These are phyloP conservation scores for Parauchenoglanis ngamensis DNA, from an alignment of 2,797 vertebrate species.

Conservation along the genomic window DNA sequence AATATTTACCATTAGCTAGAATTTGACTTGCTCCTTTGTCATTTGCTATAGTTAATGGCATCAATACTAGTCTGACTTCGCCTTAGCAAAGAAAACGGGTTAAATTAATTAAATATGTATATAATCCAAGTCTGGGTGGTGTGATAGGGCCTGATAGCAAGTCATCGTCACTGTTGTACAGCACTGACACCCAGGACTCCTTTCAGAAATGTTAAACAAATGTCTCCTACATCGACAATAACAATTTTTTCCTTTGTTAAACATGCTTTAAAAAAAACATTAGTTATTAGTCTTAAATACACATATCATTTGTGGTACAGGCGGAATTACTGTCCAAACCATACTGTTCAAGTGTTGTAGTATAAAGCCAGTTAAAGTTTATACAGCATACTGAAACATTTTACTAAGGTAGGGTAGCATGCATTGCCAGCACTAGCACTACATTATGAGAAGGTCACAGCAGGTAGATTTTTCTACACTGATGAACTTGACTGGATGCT, in stretches of 20 bases:
- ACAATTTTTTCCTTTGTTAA: not conserved
- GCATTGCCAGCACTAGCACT: no score
- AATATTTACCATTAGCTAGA: not conserved
- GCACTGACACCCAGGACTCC: not conserved
- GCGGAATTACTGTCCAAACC: not conserved
- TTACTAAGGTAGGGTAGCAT: not conserved
- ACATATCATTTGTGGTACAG: not conserved
- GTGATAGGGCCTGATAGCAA: not conserved
- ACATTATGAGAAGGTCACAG: not conserved
- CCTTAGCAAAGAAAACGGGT: not conserved
- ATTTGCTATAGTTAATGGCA: not conserved
- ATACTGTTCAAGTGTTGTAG: not conserved
- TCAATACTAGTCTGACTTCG: not conserved
- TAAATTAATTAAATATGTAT: not conserved
- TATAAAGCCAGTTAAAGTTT: constrained; percentile 1
- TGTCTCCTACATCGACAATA: not conserved
- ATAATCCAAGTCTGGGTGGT: not conserved
- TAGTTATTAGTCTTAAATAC: not conserved
- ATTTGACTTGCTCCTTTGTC: not conserved
- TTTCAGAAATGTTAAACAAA: not conserved
- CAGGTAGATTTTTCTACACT: no score
- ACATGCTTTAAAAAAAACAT: not conserved
- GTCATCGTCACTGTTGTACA: not conserved
- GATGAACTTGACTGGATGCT: not conserved
- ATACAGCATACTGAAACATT: not conserved